Evolutionary conservation across 1,140 invertebrate genomes (phyloP).

Genomic region (Drosophila kikkawai): DNA sequence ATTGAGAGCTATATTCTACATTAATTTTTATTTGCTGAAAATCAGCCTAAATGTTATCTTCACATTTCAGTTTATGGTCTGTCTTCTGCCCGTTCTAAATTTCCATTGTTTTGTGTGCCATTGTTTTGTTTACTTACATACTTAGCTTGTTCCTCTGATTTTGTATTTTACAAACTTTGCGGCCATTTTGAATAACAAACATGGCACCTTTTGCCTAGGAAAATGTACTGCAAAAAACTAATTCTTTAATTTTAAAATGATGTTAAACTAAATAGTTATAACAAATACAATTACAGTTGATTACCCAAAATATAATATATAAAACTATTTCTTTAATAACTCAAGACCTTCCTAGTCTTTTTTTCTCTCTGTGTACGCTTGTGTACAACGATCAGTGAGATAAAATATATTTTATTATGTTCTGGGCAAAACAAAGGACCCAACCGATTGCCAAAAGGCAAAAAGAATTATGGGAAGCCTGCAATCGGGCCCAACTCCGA

Average conservation of each 20-base stretch:
- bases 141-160: conserved; percentile 9
- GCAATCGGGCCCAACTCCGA: neutral
- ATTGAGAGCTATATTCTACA: neutral
- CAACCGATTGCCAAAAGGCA: conserved; percentile 28
- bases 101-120: conserved; percentile 17
- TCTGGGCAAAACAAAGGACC: conserved; percentile 38
- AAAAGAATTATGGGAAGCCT: conserved; percentile 32
- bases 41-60: neutral
- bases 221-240: neutral
- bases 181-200: conserved; percentile 23
- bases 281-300: neutral
- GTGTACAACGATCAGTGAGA: conserved; percentile 60
- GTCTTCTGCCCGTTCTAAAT: neutral
- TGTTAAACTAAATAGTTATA: neutral
- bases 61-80: conserved; percentile 9
- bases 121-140: conserved; percentile 13
- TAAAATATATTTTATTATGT: conserved; percentile 80
- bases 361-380: conserved; percentile 17
- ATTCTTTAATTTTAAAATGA: neutral
- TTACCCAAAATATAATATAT: too few relatives aligned
- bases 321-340: neutral
- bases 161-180: conserved; percentile 9
- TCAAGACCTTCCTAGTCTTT: rapidly evolving
- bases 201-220: conserved; percentile 3
- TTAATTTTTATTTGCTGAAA: neutral